Evolutionary conservation across 2,113 vertebrate genomes (phyloP), one percentile per base, ranked within the genome.

Genomic region (Hyaena hyaena): DNA sequence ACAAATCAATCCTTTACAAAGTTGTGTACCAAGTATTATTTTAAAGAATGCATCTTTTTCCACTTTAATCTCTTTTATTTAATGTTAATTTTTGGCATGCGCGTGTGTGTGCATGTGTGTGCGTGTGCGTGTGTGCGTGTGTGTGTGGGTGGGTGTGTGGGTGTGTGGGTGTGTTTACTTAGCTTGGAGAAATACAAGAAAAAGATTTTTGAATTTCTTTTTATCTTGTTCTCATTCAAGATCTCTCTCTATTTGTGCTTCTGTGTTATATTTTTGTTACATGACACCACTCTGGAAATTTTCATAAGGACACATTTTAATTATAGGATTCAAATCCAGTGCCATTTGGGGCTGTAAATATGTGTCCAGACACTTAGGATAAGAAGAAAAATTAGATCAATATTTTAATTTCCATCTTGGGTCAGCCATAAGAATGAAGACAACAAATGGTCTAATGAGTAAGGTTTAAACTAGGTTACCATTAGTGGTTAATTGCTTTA

Each of bases 371-470:
- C 66, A 66, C 35, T 79, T 45, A 48, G 15, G 28, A 73, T 80
- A 69, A 73, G 58, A 81, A 65, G 17, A 86, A 92, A 93, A 92
- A 35, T 82, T 88, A 85, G 93, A 76, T 88, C 43, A 84, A 14
- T 55, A 88, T 88, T 93, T 94, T 85, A 35, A 88, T 90, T 97
- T 93, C 17, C 26, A 43, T 73, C 12, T 87, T 93, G 61, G 33
- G 48, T 88, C 55, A 93, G 39, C 50, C 12, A 45, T 79, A 88
- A 15, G 45, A 95, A 39, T 90, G 55, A 90, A 58, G 31, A 74
- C 21, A 90, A 84, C n/a, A 93, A 95, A 93, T 43, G 4, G 26
- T 55, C 23, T 76, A 84, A 81, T 50, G 43, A 23, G 58, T 71
- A 50, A 39, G 43, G n/a, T 86, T 85, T 33, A 94, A 94, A 86